Evolutionary conservation across 2,888 invertebrate genomes (phyloP).

Genomic region (Microdon myrmicae): DNA sequence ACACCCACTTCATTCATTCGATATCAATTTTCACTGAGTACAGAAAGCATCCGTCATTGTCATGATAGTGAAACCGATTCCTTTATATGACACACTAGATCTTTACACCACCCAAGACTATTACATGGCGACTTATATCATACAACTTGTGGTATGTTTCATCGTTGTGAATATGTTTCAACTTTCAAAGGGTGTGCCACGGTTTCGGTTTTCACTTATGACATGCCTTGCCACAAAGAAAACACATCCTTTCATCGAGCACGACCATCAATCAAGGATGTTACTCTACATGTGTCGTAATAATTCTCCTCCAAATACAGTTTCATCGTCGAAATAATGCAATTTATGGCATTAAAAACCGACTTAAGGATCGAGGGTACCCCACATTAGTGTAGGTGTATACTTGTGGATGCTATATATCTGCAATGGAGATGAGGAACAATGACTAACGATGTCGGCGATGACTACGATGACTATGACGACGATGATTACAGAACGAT

Average conservation of each 20-base stretch:
- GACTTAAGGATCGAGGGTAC: slow-evolving; percentile 38
- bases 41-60: too few relatives aligned
- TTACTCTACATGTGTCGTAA: slow-evolving; percentile 14
- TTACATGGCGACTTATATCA: neutral
- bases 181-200: slow-evolving; percentile 16
- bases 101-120: too few relatives aligned
- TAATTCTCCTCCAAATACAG: slow-evolving; percentile 35
- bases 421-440: too few relatives aligned
- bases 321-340: slow-evolving; percentile 43
- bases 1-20: too few relatives aligned
- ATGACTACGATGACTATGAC: slow-evolving; percentile 41
- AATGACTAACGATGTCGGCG: slow-evolving; percentile 47
- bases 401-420: slow-evolving; percentile 39
- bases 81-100: too few relatives aligned
- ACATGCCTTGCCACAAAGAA: slow-evolving; percentile 39
- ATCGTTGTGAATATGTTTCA: slow-evolving; percentile 2
- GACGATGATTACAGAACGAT: slow-evolving; percentile 44
- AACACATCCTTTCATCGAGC: slow-evolving; percentile 17
- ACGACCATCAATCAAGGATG: slow-evolving; percentile 42
- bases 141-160: slow-evolving; percentile 14
- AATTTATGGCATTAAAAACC: slow-evolving; percentile 51
- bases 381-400: neutral
- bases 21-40: too few relatives aligned
- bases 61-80: too few relatives aligned
- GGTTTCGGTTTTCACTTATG: slow-evolving; percentile 46